These are phyloP conservation scores for Ichneumoninae sp. DNA, from an alignment of 2,888 invertebrate species.

Conservation along the genomic window DNA sequence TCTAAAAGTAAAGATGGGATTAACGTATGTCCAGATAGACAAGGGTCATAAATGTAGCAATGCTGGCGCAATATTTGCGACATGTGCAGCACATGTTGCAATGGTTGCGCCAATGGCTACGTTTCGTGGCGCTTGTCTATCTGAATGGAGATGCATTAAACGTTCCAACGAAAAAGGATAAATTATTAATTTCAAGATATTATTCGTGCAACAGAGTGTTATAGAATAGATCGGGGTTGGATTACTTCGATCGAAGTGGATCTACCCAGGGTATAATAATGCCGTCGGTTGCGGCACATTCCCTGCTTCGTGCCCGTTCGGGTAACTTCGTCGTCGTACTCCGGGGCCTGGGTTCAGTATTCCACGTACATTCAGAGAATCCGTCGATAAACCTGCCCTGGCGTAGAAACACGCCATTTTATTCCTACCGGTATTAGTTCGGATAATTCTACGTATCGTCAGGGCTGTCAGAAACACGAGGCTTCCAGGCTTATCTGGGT, in stretches of 20 bases:
- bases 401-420: constrained; percentile 43
- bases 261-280: constrained; percentile 61
- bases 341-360: constrained; percentile 77
- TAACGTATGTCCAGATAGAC: too few relatives aligned
- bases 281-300: constrained; percentile 56
- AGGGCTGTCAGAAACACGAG: neutral
- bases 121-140: too few relatives aligned
- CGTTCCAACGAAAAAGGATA: neutral
- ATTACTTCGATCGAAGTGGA: constrained; percentile 69
- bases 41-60: too few relatives aligned
- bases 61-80: too few relatives aligned
- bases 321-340: constrained; percentile 71
- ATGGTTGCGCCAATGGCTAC: too few relatives aligned
- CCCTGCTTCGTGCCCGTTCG: constrained; percentile 74
- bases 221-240: constrained; percentile 46
- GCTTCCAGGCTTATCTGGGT: constrained; percentile 7
- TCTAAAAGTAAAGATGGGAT: too few relatives aligned
- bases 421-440: constrained; percentile 17
- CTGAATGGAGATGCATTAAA: too few relatives aligned
- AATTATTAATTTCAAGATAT: neutral
- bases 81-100: too few relatives aligned
- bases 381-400: constrained; percentile 69
- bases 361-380: constrained; percentile 72
- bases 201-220: constrained; percentile 9
- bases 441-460: neutral